Evolutionary conservation across 2,888 invertebrate species (phyloP).

Genomic region (Rhimphoctona megacephalus): DNA sequence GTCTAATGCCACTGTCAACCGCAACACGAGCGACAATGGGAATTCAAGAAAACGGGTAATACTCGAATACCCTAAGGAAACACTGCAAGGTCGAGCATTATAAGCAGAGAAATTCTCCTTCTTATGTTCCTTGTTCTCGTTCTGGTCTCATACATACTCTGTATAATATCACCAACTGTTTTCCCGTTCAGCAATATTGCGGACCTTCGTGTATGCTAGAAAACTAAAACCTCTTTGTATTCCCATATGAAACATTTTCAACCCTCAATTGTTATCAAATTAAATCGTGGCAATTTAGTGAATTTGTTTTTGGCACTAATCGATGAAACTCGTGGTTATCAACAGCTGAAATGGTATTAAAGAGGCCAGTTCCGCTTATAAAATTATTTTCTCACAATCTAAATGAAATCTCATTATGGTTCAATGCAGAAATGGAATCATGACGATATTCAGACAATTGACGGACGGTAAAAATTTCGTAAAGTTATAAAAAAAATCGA

Average conservation of each 20-base stretch:
- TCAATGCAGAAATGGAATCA: background rate
- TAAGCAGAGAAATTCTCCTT: constrained; percentile 44
- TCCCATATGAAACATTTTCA: background rate
- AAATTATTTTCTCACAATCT: background rate
- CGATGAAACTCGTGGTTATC: background rate
- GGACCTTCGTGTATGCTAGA: constrained; percentile 16
- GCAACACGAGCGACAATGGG: constrained; percentile 57
- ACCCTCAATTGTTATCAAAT: background rate
- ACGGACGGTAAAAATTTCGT: background rate
- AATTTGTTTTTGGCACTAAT: background rate
- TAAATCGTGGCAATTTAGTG: background rate
- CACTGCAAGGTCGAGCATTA: constrained; percentile 46
- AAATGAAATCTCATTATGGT: background rate
- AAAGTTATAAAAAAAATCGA: background rate
- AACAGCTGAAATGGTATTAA: background rate
- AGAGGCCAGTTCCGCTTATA: background rate
- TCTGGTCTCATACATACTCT: constrained; percentile 12
- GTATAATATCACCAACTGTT: constrained; percentile 42
- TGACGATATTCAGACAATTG: background rate
- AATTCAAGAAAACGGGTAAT: constrained; percentile 38
- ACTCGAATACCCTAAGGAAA: constrained; percentile 50
- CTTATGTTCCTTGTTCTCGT: constrained; percentile 11
- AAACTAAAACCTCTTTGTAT: constrained; percentile 11
- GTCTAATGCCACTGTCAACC: constrained; percentile 65
- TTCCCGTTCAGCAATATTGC: constrained; percentile 41